Evolutionary conservation across 2,797 vertebrate species (phyloP), one percentile per base, ranked within the genome.

Genomic region (Sebastes melanostomus): DNA sequence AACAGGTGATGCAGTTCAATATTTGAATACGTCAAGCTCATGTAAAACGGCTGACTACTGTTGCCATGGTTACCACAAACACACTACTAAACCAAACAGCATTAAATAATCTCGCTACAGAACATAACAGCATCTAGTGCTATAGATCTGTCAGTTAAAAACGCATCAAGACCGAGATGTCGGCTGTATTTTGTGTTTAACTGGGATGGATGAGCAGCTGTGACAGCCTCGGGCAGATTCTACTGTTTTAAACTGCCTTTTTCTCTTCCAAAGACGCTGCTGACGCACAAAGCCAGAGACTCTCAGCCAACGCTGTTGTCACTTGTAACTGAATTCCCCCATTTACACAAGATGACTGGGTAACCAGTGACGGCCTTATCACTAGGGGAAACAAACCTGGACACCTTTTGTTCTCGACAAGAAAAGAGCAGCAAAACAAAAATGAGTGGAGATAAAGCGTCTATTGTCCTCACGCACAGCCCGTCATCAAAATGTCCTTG

Each of bases 311-410:
- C 67, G 42, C 34, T 77, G 74, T 52, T 82, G 81, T 86, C 84
- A 70, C 78, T 85, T 66, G 71, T 77, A 78, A 83, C 63, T 62
- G 56, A 87, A 87, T 73, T 84, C 68, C 60, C 60, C 65, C 27
- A 59, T 81, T 86, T 76, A 79, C 80, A 87, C 66, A 84, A 71
- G 67, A 75, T 75, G 73, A 86, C 80, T 74, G 75, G 69, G 83
- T 78, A 85, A 63, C 56, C 63, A 56, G 73, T 50, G 68, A 84
- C 66, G 63, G 52, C 22, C 50, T 52, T 42, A 72, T 87, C 84
- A 82, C 77, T 59, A 29, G 13, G 80, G 84, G 42, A 46, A 46
- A 46, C 16, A 86, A 85, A 90, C 91, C 70, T 79, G 81, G 84
- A 83, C 55, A 77, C 75, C 77, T 78, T 88, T 84, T 83, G 75